A percentile compares a stretch with the other conserved stretches of the same genome.
Conservation (phyloP, 2,113 vertebrate species). For the Myotis lucifugus region DNA sequence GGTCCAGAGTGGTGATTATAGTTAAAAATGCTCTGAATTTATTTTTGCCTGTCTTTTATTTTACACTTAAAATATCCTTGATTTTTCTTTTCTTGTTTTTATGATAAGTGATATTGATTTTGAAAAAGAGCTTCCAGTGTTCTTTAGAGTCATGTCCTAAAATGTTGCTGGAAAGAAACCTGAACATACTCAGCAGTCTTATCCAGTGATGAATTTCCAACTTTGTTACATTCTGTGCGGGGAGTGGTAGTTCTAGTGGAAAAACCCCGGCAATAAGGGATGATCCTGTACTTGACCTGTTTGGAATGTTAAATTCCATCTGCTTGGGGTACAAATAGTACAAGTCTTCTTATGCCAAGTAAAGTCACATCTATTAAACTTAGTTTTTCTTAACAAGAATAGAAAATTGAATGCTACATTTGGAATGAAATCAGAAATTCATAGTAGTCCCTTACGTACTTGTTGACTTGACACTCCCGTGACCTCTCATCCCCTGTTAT, state of each 20-base stretch:
- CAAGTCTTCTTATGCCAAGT: conserved; percentile 48
- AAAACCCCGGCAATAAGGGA: conserved; percentile 44
- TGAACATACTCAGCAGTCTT: not conserved
- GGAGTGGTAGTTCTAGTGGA: conserved; percentile 47
- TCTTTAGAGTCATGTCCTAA: not conserved
- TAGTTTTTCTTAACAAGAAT: conserved; percentile 55
- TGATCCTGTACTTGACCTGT: conserved; percentile 12
- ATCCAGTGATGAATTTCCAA: not conserved
- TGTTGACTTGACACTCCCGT: conserved; percentile 57
- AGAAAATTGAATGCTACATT: conserved; percentile 45
- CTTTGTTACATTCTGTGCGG: not conserved
- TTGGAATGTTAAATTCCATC: conserved; percentile 56
- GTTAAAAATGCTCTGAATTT: not conserved
- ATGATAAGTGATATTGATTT: not conserved
- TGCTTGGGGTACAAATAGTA: conserved; percentile 47
- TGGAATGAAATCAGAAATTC: conserved; percentile 53
- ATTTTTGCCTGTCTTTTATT: not conserved
- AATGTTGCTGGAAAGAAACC: conserved; percentile 45
- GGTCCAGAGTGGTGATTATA: not conserved
- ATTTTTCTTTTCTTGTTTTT: conserved; percentile 1
- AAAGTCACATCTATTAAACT: conserved; percentile 50
- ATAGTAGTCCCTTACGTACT: not conserved
- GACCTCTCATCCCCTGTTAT: not conserved
- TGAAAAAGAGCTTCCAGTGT: not conserved
- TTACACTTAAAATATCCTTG: conserved; percentile 1